Evolutionary conservation across 2,797 vertebrate genomes (phyloP).

Genomic region (Parauchenoglanis ngamensis): DNA sequence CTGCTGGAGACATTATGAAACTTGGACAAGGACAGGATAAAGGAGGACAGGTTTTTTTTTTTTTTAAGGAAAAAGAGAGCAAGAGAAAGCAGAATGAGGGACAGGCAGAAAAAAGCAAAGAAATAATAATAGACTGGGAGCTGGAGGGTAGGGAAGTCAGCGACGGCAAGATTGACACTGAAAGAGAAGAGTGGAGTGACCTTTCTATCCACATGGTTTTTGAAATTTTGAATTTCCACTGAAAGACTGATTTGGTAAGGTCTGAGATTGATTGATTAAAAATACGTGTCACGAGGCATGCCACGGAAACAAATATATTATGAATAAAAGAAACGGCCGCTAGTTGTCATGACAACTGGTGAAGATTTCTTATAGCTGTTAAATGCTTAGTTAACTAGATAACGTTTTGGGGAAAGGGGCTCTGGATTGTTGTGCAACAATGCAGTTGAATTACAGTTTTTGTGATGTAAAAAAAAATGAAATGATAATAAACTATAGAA

Average conservation of each 20-base stretch:
- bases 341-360: slow-evolving; percentile 11
- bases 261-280: no score
- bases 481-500: no score
- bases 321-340: not conserved
- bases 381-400: slow-evolving; percentile 11
- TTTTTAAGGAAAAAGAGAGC: not conserved
- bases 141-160: slow-evolving; percentile 9
- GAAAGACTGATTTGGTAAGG: not conserved
- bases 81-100: not conserved
- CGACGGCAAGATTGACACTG: not conserved
- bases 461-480: not conserved
- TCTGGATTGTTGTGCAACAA: not conserved
- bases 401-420: not conserved
- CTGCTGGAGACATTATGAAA: slow-evolving; percentile 37
- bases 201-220: not conserved
- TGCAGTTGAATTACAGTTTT: not conserved
- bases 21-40: slow-evolving; percentile 39
- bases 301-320: not conserved
- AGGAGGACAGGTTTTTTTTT: not conserved
- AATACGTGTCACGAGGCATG: no score
- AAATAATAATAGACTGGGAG: slow-evolving; percentile 48
- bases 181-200: not conserved
- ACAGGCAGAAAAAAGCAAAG: slow-evolving; percentile 43
- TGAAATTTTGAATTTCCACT: not conserved
- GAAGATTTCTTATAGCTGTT: not conserved